Percentiles rank a stretch among this genome's conserved stretches.
Conservation (phyloP, 2,888 invertebrate species). For the Standfussiana lucernea region DNA sequence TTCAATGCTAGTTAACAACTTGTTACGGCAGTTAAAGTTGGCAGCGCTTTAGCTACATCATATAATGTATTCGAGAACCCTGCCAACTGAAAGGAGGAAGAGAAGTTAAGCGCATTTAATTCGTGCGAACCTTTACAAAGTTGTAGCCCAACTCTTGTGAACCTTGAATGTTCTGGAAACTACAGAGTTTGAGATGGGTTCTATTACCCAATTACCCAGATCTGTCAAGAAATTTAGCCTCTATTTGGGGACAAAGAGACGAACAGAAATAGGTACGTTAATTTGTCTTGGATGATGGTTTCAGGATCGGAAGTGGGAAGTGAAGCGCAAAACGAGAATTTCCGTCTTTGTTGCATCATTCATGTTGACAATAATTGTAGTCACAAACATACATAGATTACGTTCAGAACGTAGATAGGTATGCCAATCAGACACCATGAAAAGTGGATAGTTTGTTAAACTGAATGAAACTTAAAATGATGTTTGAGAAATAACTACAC, state of each 20-base stretch:
- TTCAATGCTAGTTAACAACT: constrained; percentile 58
- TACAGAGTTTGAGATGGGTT: background rate
- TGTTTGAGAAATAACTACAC: background rate
- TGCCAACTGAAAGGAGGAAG: constrained; percentile 31
- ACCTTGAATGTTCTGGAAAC: constrained; percentile 38
- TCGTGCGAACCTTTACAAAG: constrained; percentile 16
- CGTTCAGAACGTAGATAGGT: background rate
- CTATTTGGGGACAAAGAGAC: constrained; percentile 9
- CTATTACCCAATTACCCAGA: constrained; percentile 35
- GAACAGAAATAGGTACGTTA: constrained; percentile 10
- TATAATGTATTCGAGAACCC: background rate
- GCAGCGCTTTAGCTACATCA: constrained; percentile 16
- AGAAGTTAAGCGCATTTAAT: constrained; percentile 17
- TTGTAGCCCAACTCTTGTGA: background rate
- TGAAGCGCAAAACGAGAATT: constrained; percentile 31
- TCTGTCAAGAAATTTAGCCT: constrained; percentile 28
- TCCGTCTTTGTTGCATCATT: constrained; percentile 19
- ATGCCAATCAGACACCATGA: background rate
- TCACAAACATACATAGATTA: background rate
- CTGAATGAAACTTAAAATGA: background rate
- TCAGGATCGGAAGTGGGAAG: constrained; percentile 6
- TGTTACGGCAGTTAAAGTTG: constrained; percentile 43
- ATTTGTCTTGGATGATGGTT: constrained; percentile 17
- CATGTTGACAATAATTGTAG: background rate
- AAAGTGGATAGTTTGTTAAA: background rate